Evolutionary conservation across 2,113 vertebrate species (phyloP), one percentile per base, ranked within the genome.

Genomic region (Sinocyclocheilus anophthalmus): DNA sequence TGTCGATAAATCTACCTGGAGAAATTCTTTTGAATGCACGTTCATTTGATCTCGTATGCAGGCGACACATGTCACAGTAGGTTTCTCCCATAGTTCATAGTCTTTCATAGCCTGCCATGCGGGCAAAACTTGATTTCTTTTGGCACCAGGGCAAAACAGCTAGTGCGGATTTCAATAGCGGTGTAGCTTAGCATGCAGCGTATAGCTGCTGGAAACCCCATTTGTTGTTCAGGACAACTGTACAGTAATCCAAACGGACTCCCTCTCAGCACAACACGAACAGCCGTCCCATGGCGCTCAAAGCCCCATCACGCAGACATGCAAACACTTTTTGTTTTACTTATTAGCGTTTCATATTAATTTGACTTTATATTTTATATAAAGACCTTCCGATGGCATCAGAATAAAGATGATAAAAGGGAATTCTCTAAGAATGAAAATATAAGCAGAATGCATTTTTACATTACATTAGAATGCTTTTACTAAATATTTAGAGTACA

Each of bases 61-160:
- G 88, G 91, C 87, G 88, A 91, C 89, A 92, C 89, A 90, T 89
- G 91, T 92, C 91, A 92, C 90, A 89, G 85, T 87, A 80, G 91
- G 91, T 90, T 90, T 90, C 90, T 89, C 90, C 91, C 86, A 89
- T 85, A 90, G 91, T 90, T 90, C 85, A 90, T 91, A 90, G 89
- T 89, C 90, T 92, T 92, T 92, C 88, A 91, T 88, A 88, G 89
- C 84, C 87, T 90, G 89, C 91, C 90, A 91, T 89, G 85, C 85
- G 86, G 87, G 86, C 86, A 87, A 88, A 90, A 88, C 85, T 90
- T 90, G 91, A 92, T 90, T 91, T 81, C 90, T 91, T 92, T 90
- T 91, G 89, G 91, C 89, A 91, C 87, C 78, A 81, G 87, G 88
- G 90, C 89, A 92, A 63, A 90, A 90, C 88, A 92, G 88, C 87